These are phyloP conservation scores for Neomorphus geoffroyi DNA, from an alignment of 2,797 vertebrate species.

Conservation along the genomic window DNA sequence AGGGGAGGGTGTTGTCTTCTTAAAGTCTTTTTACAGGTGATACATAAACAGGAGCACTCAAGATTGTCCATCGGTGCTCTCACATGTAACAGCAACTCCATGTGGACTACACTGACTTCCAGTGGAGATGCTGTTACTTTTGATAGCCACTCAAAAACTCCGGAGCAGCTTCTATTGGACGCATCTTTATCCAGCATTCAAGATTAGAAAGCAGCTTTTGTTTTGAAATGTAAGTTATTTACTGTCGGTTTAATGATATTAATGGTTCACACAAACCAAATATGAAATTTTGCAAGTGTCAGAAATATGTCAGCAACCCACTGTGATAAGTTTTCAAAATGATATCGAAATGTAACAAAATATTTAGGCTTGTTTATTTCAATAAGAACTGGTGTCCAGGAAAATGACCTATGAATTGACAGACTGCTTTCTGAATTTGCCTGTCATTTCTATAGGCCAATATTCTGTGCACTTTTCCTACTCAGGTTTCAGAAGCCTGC, in stretches of 20 bases:
- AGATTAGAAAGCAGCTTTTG: neutral
- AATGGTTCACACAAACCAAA: neutral
- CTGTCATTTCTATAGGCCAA: slow-evolving; percentile 87
- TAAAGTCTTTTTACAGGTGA: neutral
- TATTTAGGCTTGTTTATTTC: neutral
- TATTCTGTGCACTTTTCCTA: slow-evolving; percentile 67
- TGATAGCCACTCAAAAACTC: slow-evolving; percentile 70
- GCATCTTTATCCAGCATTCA: neutral
- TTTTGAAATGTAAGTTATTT: neutral
- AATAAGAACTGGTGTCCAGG: slow-evolving; percentile 64
- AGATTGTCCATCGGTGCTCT: slow-evolving; percentile 50
- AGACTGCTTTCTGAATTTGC: slow-evolving; percentile 70
- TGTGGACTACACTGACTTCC: slow-evolving; percentile 78
- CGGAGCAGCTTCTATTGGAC: neutral
- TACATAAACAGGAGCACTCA: neutral
- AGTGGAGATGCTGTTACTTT: slow-evolving; percentile 85
- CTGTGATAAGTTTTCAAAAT: neutral
- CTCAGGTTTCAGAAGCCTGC: neutral
- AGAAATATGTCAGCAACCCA: neutral
- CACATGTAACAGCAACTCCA: slow-evolving; percentile 87
- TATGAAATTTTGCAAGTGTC: neutral
- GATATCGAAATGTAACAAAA: neutral
- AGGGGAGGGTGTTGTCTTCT: too few relatives aligned
- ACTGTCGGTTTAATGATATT: neutral
- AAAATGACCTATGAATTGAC: slow-evolving; percentile 87